A percentile compares a stretch with the other conserved stretches of the same genome.
These are phyloP conservation scores for Todiramphus chloris DNA, from an alignment of 2,113 vertebrate genomes.

Conservation along the genomic window DNA sequence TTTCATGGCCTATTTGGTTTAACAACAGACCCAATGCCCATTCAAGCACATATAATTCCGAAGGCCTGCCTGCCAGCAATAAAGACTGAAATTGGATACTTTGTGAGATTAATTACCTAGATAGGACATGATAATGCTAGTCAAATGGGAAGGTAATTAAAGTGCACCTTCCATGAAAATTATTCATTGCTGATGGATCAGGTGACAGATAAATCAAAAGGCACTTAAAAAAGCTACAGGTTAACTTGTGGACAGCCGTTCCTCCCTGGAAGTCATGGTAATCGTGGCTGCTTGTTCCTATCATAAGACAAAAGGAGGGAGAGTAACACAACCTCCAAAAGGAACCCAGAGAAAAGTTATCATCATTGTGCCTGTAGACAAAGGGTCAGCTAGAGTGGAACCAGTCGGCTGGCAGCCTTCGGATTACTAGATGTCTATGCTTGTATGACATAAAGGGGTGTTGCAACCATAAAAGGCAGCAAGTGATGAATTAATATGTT, in stretches of 20 bases:
- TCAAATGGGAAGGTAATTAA: conserved; percentile 99
- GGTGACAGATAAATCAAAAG: conserved; percentile 97
- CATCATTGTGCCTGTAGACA: conserved; percentile 83
- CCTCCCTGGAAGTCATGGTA: conserved; percentile 77
- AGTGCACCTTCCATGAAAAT: conserved; percentile 99
- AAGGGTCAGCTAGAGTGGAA: conserved; percentile 84
- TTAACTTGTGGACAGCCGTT: conserved; percentile 85
- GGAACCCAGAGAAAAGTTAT: conserved; percentile 65
- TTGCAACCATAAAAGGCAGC: conserved; percentile 74
- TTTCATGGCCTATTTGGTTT: conserved; percentile 72
- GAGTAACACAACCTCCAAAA: conserved; percentile 48
- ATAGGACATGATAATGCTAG: conserved; percentile 97
- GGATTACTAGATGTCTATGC: conserved; percentile 75
- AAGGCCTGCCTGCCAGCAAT: conserved; percentile 92
- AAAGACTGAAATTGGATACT: conserved; percentile 99
- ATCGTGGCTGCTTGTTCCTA: conserved; percentile 76
- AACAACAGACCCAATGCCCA: conserved; percentile 78
- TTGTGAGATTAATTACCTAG: conserved; percentile 99
- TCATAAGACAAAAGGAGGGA: conserved; percentile 67
- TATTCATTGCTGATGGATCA: conserved; percentile 99
- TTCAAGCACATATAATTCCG: conserved; percentile 90
- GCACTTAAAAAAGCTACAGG: conserved; percentile 89
- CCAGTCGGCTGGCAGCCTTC: conserved; percentile 78
- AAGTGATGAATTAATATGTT: conserved; percentile 88
- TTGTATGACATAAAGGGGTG: conserved; percentile 74